Base-by-base conservation (phyloP, 2,113 vertebrate species). In the Gallinago undulata region DNA sequence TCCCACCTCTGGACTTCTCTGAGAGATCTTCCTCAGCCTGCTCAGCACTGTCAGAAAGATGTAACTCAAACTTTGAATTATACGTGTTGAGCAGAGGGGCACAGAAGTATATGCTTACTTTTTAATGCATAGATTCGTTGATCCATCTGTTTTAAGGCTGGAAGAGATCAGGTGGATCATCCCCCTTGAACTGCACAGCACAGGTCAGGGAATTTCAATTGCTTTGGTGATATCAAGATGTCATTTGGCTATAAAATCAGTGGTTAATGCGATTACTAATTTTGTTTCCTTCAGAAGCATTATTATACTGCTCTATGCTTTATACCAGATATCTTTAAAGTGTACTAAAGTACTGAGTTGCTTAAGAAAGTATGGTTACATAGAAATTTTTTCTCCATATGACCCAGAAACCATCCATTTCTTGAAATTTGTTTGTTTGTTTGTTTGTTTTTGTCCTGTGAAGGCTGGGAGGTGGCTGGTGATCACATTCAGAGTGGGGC, bases 401-500 rank as follows among this genome's bases (percentile, higher is more conserved):
- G 39, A 45, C 23, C 6, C 11, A 77, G 33, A 72, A 76, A 33
- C 22, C 25, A 39, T 5, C 8, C 1, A 7, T 92, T 92, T 82
- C 7, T 80, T 84, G 37, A 82, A 10, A 47, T 11, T 1, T 4
- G 28, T 30, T 39, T 39, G 35, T 39, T 39, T 39, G 39, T 39
- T 39, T 39, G 11, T n/a, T 70, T 57, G 62, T 73, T 55, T 56
- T 77, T 73, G 5, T 83, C 8, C 48, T 89, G 77, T 96, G 30
- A 66, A 99, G 99, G 99, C 77, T 99, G 99, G 99, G 99, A 99
- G 76, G 99, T 99, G 33, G 99, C 99, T 77, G 99, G 99, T 70
- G 99, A 99, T 96, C 98, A 99, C 69, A 98, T 99, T 89, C 99
- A 98, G 95, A 99, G 98, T 92, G 99, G 98, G 85, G 97, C 99